Conservation (phyloP, 2,888 invertebrate genomes). For the Andrena chrysosceles region DNA sequence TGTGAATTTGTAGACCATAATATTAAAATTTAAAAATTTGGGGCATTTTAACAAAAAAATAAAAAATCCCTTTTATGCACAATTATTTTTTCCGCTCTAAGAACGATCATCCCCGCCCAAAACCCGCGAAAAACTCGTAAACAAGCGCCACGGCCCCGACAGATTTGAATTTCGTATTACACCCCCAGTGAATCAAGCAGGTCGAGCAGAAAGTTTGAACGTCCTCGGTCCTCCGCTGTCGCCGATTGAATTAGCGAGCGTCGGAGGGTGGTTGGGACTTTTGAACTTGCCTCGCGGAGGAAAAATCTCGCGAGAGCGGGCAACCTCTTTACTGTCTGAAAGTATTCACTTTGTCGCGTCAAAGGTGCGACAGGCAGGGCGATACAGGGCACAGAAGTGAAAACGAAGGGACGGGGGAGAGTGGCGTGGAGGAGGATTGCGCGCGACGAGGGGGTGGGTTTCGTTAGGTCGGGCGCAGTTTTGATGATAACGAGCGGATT, state of each 20-base stretch:
- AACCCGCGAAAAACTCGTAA: not conserved
- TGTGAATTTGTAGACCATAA: too few species aligned
- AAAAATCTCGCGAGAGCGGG: constrained; percentile 39
- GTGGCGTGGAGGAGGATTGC: constrained; percentile 13
- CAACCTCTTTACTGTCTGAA: constrained; percentile 40
- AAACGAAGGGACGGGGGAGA: constrained; percentile 2
- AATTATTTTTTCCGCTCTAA: too few species aligned
- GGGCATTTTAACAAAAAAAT: too few species aligned
- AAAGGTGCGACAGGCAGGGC: constrained; percentile 21
- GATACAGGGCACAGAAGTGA: constrained; percentile 30
- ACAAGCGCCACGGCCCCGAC: not conserved
- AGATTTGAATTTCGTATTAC: not conserved
- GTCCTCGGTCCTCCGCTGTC: not conserved
- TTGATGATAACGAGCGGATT: constrained; percentile 83
- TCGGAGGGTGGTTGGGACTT: constrained; percentile 1
- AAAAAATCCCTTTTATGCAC: too few species aligned
- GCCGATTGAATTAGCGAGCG: constrained; percentile 33
- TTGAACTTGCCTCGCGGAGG: constrained; percentile 3
- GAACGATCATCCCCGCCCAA: not conserved
- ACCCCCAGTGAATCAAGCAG: not conserved
- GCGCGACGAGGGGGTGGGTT: constrained; percentile 63
- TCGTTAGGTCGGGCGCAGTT: constrained; percentile 76
- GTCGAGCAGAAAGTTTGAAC: not conserved
- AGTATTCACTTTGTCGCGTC: constrained; percentile 38
- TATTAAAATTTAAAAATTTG: too few species aligned